Conservation (phyloP, 2,113 vertebrate species). For the Sphyrna mokarran region DNA sequence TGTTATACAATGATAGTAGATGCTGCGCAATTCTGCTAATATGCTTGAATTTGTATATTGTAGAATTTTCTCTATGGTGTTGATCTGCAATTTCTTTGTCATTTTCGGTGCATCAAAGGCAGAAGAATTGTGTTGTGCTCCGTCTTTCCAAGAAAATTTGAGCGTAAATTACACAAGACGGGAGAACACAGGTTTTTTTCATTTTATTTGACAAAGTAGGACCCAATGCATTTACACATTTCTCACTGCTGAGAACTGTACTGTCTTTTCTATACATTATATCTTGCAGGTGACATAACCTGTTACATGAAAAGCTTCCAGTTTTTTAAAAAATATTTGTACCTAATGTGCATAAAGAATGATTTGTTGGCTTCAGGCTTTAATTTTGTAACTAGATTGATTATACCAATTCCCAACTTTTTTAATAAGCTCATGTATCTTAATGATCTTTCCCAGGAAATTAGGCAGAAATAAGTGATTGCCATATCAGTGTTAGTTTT, state of each 20-base stretch:
- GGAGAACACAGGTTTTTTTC: neutral
- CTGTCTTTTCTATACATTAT: neutral
- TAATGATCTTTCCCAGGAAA: neutral
- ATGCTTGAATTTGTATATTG: neutral
- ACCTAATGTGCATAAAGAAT: neutral
- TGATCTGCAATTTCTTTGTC: neutral
- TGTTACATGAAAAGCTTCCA: neutral
- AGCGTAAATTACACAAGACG: neutral
- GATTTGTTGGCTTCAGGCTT: neutral
- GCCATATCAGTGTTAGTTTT: neutral
- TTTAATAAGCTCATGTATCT: neutral
- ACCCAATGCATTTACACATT: neutral
- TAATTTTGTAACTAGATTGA: neutral
- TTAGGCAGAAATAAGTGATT: neutral
- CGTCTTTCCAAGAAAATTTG: neutral
- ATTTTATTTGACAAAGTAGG: neutral
- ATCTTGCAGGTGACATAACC: neutral
- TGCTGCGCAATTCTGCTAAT: neutral
- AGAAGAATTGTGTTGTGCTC: neutral
- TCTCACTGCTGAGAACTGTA: neutral
- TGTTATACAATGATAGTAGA: neutral
- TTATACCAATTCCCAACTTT: neutral
- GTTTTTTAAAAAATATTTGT: neutral
- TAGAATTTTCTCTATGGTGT: neutral
- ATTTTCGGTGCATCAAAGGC: neutral